Evolutionary conservation across 2,797 vertebrate species (phyloP).

Genomic region (Sandelia bainsii): DNA sequence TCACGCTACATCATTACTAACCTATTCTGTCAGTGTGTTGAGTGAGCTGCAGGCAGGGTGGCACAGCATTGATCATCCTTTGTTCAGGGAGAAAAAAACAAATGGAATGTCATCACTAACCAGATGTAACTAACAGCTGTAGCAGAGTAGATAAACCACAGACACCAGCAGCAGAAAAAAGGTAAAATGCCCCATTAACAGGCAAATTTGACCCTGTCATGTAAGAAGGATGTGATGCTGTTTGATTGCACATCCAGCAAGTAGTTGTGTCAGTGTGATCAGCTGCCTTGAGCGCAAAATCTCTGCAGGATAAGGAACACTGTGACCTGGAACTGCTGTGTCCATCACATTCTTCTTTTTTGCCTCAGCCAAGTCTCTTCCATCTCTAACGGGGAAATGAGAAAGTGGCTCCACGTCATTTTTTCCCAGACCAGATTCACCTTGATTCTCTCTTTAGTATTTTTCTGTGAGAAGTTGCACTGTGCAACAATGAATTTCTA

Average conservation of each 20-base stretch:
- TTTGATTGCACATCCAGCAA: conserved; percentile 6
- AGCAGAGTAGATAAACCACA: background rate
- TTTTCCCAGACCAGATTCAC: conserved; percentile 11
- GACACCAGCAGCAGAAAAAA: conserved; percentile 20
- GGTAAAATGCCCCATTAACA: conserved; percentile 8
- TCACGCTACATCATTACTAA: conserved; percentile 75
- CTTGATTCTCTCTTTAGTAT: background rate
- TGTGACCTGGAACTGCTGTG: conserved; percentile 47
- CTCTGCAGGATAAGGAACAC: conserved; percentile 42
- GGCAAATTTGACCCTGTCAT: conserved; percentile 15
- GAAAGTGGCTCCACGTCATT: conserved; percentile 9
- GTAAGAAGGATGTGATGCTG: conserved; percentile 20
- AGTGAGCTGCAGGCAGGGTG: conserved; percentile 69
- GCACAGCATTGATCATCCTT: conserved; percentile 62
- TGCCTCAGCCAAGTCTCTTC: conserved; percentile 26
- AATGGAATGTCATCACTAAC: conserved; percentile 52
- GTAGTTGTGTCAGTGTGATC: conserved; percentile 19
- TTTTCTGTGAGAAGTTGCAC: background rate
- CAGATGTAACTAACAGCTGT: conserved; percentile 31
- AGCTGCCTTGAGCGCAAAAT: conserved; percentile 10
- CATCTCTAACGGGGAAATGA: conserved; percentile 28
- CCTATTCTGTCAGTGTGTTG: conserved; percentile 72
- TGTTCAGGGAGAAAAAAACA: conserved; percentile 29
- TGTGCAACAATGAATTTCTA: background rate
- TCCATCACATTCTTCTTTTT: conserved; percentile 42